phyloP scores from a whole-genome alignment of 2,113 vertebrate genomes.

The Labeo rohita region DNA sequence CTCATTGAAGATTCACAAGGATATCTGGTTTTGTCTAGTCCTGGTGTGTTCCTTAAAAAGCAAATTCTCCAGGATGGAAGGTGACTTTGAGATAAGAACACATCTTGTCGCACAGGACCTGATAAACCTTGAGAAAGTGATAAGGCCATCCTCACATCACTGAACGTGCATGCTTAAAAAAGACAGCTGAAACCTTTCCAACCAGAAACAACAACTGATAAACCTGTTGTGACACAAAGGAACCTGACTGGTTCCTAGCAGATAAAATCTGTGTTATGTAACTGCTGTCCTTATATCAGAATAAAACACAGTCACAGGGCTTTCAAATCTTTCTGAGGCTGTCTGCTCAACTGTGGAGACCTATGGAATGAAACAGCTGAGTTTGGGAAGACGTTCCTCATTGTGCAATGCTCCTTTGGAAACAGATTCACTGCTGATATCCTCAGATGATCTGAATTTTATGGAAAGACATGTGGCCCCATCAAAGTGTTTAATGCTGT shows the following conservation, averaged over 20 bases:
- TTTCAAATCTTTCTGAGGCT: background rate
- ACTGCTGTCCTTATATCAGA: background rate
- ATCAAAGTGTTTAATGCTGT: background rate
- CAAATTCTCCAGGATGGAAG: constrained; percentile 30
- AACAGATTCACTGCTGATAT: background rate
- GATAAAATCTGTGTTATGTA: constrained; percentile 3
- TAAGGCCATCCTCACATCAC: constrained; percentile 30
- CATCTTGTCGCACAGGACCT: background rate
- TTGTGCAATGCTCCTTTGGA: background rate
- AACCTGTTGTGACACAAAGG: constrained; percentile 11
- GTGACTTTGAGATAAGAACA: constrained; percentile 30
- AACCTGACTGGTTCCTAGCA: background rate
- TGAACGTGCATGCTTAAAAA: background rate
- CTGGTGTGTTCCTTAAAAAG: background rate
- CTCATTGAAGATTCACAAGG: background rate
- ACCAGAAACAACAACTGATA: constrained; percentile 9
- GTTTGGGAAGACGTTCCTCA: background rate
- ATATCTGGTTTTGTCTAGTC: background rate
- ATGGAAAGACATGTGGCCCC: background rate
- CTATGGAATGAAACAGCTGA: constrained; percentile 24
- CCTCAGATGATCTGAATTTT: background rate
- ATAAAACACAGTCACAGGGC: background rate
- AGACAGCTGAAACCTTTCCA: background rate
- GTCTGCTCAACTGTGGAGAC: background rate
- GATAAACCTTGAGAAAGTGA: constrained; percentile 38